Evolutionary conservation across 2,113 vertebrate species (phyloP).

Genomic region (Gyps fulvus): DNA sequence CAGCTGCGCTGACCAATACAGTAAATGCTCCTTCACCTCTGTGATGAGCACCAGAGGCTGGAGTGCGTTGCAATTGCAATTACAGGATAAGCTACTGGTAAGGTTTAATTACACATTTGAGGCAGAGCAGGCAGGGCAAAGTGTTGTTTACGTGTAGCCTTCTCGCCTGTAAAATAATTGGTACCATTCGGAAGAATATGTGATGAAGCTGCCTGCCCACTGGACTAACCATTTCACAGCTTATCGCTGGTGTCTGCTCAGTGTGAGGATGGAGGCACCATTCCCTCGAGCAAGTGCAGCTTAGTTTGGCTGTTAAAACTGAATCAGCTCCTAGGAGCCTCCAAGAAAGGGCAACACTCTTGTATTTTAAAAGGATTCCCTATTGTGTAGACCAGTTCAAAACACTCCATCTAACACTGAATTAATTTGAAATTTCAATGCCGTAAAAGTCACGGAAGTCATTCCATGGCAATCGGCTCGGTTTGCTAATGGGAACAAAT

Average conservation of each 20-base stretch:
- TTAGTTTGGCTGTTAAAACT: neutral
- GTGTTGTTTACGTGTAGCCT: neutral
- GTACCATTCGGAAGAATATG: neutral
- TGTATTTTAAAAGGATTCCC: neutral
- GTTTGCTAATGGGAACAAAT: neutral
- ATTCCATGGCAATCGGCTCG: neutral
- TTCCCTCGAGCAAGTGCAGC: neutral
- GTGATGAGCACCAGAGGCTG: neutral
- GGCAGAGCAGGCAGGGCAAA: neutral
- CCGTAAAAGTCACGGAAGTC: neutral
- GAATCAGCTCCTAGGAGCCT: neutral
- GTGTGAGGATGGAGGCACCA: neutral
- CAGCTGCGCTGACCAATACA: neutral
- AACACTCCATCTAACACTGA: neutral
- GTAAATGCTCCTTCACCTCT: neutral
- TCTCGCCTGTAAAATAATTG: neutral
- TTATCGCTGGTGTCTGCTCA: neutral
- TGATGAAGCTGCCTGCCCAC: neutral
- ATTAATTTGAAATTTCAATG: neutral
- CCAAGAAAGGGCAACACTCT: neutral
- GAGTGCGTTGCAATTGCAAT: neutral
- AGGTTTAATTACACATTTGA: slow-evolving; percentile 19
- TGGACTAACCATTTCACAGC: neutral
- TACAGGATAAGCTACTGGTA: neutral
- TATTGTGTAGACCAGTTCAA: neutral